These are phyloP conservation scores for Hemicordylus capensis DNA, from an alignment of 2,113 vertebrate genomes.

Conservation along the genomic window DNA sequence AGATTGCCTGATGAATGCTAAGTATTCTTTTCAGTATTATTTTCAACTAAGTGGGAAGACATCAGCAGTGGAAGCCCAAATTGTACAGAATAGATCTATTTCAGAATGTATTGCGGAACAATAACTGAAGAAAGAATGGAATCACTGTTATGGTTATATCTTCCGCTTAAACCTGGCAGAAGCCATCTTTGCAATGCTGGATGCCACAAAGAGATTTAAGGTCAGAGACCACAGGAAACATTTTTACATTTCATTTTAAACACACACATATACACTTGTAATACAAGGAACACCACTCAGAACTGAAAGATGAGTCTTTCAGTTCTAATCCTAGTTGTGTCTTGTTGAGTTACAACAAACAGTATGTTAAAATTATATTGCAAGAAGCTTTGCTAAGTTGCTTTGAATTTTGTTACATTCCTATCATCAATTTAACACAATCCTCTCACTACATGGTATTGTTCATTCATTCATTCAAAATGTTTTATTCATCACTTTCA, in stretches of 20 bases:
- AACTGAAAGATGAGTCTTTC: no score
- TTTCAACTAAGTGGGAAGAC: neutral
- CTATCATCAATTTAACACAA: neutral
- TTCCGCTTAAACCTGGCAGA: neutral
- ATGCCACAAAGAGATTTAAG: neutral
- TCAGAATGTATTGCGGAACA: neutral
- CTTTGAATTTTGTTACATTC: neutral
- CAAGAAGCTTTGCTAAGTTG: neutral
- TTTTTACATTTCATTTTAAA: neutral
- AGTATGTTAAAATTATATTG: neutral
- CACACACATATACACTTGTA: neutral
- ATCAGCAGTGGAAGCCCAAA: neutral
- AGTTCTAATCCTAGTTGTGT: no score
- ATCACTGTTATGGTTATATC: neutral
- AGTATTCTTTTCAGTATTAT: conserved; percentile 16
- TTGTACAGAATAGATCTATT: neutral
- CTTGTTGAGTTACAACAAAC: neutral
- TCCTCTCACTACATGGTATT: neutral
- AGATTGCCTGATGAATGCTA: conserved; percentile 1
- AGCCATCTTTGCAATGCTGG: neutral
- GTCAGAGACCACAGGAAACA: neutral
- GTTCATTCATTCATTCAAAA: neutral
- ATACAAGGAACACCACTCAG: neutral
- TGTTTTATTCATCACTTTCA: neutral
- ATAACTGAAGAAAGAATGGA: neutral